phyloP scores from a whole-genome alignment of 23 tunicate species.

The Trididemnum miniatum region DNA sequence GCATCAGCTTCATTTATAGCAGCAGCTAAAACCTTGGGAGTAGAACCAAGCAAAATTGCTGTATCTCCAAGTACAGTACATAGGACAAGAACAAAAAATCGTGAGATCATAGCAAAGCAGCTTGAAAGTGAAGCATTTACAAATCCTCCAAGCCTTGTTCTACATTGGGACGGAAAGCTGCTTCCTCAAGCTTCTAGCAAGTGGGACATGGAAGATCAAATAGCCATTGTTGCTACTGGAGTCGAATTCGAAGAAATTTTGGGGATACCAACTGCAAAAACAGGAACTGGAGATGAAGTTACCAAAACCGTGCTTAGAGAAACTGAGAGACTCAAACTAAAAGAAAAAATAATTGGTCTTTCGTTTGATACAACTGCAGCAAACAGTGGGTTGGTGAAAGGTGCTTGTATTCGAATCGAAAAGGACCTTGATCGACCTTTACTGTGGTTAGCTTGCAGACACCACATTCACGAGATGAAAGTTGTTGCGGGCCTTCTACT shows the following conservation, averaged over 20 bases:
- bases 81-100: not conserved
- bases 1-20: no score
- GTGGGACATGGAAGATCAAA: not conserved
- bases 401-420: not conserved
- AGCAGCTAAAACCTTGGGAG: no score
- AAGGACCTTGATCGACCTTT: not conserved
- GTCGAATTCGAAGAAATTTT: not conserved
- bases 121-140: not conserved
- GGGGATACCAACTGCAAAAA: not conserved
- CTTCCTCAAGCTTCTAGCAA: not conserved
- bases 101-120: not conserved
- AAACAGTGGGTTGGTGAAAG: not conserved
- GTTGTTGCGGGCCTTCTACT: not conserved
- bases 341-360: not conserved
- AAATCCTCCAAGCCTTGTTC: not conserved
- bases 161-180: not conserved
- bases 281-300: not conserved
- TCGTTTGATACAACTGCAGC: not conserved
- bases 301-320: not conserved
- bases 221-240: not conserved
- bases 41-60: no score
- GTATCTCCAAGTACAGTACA: not conserved
- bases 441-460: not conserved
- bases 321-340: not conserved
- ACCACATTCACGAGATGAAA: not conserved